A percentile compares a stretch with the other conserved stretches of the same genome.
These are phyloP conservation scores for Semaprochilodus insignis DNA, from an alignment of 2,797 vertebrate species.

Conservation along the genomic window DNA sequence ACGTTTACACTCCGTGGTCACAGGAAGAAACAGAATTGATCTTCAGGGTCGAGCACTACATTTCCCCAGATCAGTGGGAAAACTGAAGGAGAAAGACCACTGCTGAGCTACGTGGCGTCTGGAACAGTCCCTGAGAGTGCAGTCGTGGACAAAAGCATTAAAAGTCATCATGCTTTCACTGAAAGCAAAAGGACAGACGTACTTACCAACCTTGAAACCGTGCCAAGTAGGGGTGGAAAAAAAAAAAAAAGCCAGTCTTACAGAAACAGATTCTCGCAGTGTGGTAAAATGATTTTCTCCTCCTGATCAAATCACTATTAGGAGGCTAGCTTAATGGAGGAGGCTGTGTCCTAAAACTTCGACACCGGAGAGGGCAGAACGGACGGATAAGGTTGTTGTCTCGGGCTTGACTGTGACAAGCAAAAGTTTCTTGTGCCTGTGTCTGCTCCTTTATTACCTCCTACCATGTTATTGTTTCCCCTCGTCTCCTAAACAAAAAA, in stretches of 20 bases:
- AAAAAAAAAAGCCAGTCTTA: too few species aligned
- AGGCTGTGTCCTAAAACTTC: too few species aligned
- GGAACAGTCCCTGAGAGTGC: not conserved
- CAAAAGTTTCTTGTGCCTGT: conserved; percentile 9
- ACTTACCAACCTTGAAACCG: not conserved
- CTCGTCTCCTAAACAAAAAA: conserved; percentile 41
- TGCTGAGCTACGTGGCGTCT: not conserved
- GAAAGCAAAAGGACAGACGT: not conserved
- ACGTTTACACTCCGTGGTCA: not conserved
- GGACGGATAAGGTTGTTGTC: not conserved
- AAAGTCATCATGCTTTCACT: not conserved
- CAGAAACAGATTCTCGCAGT: not conserved
- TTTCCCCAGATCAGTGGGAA: not conserved
- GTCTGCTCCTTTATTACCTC: conserved; percentile 52
- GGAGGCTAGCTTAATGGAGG: too few species aligned
- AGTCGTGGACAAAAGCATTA: conserved; percentile 1
- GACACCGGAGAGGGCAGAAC: too few species aligned
- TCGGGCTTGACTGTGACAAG: conserved; percentile 38
- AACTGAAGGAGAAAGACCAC: not conserved
- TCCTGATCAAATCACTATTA: too few species aligned
- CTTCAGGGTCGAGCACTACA: not conserved
- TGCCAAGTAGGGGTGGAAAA: not conserved
- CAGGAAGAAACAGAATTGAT: conserved; percentile 1
- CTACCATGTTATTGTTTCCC: conserved; percentile 37
- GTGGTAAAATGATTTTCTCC: not conserved